Evolutionary conservation across 1,140 invertebrate genomes (phyloP).

Genomic region (Nebria ingens): DNA sequence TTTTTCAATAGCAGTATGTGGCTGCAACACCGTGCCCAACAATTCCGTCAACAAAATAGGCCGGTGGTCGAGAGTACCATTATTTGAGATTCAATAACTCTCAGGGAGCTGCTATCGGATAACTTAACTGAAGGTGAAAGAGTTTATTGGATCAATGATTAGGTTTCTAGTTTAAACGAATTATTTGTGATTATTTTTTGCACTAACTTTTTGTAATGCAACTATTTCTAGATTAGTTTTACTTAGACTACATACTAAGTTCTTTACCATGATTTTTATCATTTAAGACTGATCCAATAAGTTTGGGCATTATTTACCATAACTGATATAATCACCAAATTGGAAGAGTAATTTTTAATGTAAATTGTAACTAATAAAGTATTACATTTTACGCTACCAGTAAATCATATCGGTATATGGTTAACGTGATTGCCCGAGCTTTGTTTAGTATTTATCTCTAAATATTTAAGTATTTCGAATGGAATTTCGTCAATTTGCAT

Average conservation of each 20-base stretch:
- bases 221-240: neutral
- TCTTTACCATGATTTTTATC: neutral
- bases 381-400: too few relatives aligned
- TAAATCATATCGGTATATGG: too few relatives aligned
- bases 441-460: neutral
- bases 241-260: neutral
- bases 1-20: conserved; percentile 14
- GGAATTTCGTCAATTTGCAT: neutral
- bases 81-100: conserved; percentile 8
- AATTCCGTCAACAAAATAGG: neutral
- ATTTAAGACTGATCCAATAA: neutral
- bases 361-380: too few relatives aligned
- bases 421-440: too few relatives aligned
- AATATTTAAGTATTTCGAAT: neutral
- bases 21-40: neutral
- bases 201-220: neutral
- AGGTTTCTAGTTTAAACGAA: neutral
- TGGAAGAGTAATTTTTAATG: too few relatives aligned
- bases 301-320: too few relatives aligned
- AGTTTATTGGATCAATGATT: conserved; percentile 4
- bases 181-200: neutral
- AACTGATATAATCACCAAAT: too few relatives aligned
- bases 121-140: neutral
- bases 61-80: neutral
- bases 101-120: conserved; percentile 1